Percentiles rank a stretch among this genome's conserved stretches.
Evolutionary conservation across 2,113 vertebrate species (phyloP).

Genomic region (Coregonus clupeaformis): DNA sequence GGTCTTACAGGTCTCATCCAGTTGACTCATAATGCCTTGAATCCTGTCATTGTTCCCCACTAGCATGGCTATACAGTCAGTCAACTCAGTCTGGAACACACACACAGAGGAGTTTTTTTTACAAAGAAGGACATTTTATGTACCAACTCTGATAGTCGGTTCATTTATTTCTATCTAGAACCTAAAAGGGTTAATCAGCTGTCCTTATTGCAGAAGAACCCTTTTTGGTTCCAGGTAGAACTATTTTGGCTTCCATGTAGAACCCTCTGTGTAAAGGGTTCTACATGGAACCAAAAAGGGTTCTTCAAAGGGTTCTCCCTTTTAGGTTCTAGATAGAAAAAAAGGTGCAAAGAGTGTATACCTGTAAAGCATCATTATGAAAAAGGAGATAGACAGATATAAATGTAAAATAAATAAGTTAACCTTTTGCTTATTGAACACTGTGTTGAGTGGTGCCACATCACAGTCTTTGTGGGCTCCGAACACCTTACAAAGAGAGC

Average conservation of each 20-base stretch:
- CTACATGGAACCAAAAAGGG: no score
- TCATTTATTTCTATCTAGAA: no score
- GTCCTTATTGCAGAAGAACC: no score
- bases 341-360: no score
- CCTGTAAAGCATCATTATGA: no score
- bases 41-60: conserved; percentile 91
- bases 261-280: no score
- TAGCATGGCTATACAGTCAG: conserved; percentile 86
- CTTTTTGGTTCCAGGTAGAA: no score
- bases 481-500: conserved; percentile 94
- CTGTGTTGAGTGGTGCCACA: conserved; percentile 84
- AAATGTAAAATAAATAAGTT: background rate
- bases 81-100: conserved; percentile 81
- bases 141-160: background rate
- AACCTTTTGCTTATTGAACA: conserved; percentile 89
- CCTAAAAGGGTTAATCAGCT: no score
- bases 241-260: no score
- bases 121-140: no score
- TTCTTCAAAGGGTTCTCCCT: no score
- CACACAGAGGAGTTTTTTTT: background rate
- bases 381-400: background rate
- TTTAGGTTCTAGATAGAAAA: no score
- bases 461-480: conserved; percentile 90
- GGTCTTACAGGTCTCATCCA: conserved; percentile 87
- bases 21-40: conserved; percentile 85